phyloP scores from a whole-genome alignment of 2,113 vertebrate genomes.

The Lophura nycthemera region DNA sequence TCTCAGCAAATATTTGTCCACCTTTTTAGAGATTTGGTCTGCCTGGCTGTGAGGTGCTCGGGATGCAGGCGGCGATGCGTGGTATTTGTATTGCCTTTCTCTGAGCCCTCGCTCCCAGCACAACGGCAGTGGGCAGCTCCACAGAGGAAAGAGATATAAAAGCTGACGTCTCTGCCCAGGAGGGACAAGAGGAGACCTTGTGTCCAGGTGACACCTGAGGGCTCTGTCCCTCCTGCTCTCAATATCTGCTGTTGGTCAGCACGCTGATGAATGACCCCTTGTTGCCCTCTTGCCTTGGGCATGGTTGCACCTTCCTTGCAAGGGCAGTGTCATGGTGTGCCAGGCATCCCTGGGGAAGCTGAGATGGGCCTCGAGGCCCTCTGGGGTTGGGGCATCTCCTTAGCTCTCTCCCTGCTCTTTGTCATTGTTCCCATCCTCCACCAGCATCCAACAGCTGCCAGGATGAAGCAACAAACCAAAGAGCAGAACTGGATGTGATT shows the following conservation, averaged over 20 bases:
- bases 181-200: neutral
- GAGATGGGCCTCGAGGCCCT: neutral
- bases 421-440: neutral
- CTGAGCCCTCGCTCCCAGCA: neutral
- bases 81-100: slow-evolving; percentile 43
- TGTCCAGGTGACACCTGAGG: slow-evolving; percentile 83
- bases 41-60: neutral
- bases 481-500: neutral
- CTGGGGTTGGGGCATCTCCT: neutral
- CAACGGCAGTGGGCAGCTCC: neutral
- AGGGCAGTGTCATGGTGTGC: neutral
- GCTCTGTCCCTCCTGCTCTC: slow-evolving; percentile 58
- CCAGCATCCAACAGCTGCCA: neutral
- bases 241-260: slow-evolving; percentile 63
- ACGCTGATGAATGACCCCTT: slow-evolving; percentile 71
- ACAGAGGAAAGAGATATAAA: neutral
- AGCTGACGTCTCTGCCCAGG: neutral
- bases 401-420: neutral
- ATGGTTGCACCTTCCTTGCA: neutral
- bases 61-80: neutral
- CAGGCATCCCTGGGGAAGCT: neutral
- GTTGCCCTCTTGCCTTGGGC: neutral
- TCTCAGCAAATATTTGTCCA: slow-evolving; percentile 53
- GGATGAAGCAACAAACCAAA: neutral
- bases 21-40: slow-evolving; percentile 59